Evolutionary conservation across 1,140 invertebrate species (phyloP).

Genomic region (Cyrtorhinus lividipennis): DNA sequence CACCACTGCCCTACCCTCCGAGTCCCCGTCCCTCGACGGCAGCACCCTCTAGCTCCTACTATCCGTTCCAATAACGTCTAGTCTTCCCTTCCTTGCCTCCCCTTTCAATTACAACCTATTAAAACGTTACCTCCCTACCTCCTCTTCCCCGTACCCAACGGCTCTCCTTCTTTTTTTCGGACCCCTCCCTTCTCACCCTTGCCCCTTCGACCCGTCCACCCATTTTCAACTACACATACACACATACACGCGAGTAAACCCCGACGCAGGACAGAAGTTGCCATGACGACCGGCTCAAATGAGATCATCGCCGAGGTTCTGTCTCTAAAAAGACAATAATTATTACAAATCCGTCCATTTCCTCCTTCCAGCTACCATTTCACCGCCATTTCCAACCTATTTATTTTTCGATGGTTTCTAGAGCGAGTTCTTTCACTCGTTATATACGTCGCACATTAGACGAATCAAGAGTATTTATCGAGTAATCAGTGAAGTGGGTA

Average conservation of each 20-base stretch:
- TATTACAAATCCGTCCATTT: background rate
- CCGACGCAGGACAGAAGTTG: background rate
- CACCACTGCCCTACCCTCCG: constrained; percentile 3
- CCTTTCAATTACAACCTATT: constrained; percentile 8
- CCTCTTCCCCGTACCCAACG: background rate
- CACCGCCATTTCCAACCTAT: background rate
- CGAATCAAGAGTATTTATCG: too few species aligned
- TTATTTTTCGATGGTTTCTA: too few species aligned
- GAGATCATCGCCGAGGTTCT: background rate
- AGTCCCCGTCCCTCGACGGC: background rate
- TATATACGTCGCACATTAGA: too few species aligned
- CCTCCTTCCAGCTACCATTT: background rate
- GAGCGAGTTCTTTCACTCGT: too few species aligned
- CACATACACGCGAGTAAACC: too few species aligned
- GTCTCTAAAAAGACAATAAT: background rate
- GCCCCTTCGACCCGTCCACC: background rate
- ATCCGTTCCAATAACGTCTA: constrained; percentile 8
- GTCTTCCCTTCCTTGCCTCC: background rate
- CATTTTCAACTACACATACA: background rate
- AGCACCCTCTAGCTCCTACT: background rate
- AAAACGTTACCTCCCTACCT: constrained; percentile 2
- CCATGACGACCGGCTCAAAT: background rate
- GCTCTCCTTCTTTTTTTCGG: background rate
- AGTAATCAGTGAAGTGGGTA: too few species aligned
- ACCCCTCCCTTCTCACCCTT: background rate